Evolutionary conservation across 2,888 invertebrate species (phyloP).

Genomic region (Drosophila atripex): DNA sequence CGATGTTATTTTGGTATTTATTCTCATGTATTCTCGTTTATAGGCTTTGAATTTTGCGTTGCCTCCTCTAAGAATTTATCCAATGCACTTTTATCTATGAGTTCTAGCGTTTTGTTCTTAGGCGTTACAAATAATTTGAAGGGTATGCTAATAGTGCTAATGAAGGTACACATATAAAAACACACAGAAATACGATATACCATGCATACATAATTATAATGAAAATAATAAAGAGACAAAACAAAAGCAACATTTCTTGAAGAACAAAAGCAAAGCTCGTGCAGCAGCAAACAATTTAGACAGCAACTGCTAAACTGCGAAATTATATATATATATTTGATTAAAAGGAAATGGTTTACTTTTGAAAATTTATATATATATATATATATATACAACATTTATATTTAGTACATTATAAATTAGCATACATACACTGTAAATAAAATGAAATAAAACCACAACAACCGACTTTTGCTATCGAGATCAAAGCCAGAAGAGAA

Average conservation of each 20-base stretch:
- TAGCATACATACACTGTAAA: slow-evolving; percentile 81
- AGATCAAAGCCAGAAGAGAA: not conserved
- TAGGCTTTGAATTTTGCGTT: slow-evolving; percentile 46
- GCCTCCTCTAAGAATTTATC: slow-evolving; percentile 48
- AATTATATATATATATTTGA: slow-evolving; percentile 43
- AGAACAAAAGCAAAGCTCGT: slow-evolving; percentile 60
- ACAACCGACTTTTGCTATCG: slow-evolving; percentile 10
- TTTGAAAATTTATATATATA: slow-evolving; percentile 68
- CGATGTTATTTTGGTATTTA: slow-evolving; percentile 50
- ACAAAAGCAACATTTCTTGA: slow-evolving; percentile 47
- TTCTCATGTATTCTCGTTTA: slow-evolving; percentile 24
- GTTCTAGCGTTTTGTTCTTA: slow-evolving; percentile 18
- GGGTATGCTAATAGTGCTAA: slow-evolving; percentile 39
- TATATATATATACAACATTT: slow-evolving; percentile 75
- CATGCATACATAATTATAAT: slow-evolving; percentile 38
- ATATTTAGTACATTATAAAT: slow-evolving; percentile 80
- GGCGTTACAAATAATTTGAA: slow-evolving; percentile 24
- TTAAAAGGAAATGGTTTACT: slow-evolving; percentile 70
- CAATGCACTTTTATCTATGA: slow-evolving; percentile 36
- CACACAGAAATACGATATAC: slow-evolving; percentile 26
- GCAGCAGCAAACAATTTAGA: slow-evolving; percentile 54
- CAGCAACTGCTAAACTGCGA: slow-evolving; percentile 42
- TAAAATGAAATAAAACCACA: slow-evolving; percentile 75
- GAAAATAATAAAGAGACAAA: slow-evolving; percentile 23
- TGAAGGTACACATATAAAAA: slow-evolving; percentile 18